These are phyloP conservation scores for Alectura lathami DNA, from an alignment of 2,113 vertebrate genomes.

Conservation along the genomic window DNA sequence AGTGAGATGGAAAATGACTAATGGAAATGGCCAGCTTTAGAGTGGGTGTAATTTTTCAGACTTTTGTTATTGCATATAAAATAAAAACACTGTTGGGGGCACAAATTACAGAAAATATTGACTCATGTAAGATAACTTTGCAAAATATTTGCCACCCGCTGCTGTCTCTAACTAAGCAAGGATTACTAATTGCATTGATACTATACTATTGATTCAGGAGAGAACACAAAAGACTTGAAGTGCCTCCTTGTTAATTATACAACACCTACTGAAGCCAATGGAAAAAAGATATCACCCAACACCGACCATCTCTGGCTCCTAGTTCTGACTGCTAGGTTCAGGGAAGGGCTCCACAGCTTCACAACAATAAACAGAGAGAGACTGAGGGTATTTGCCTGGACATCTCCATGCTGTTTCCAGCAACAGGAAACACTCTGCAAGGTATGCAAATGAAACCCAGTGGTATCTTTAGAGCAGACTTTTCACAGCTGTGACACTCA, in stretches of 20 bases:
- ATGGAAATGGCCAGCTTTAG: slow-evolving; percentile 55
- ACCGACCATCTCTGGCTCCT: background rate
- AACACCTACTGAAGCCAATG: slow-evolving; percentile 21
- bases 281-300: slow-evolving; percentile 41
- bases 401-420: background rate
- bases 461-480: background rate
- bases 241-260: slow-evolving; percentile 48
- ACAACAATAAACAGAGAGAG: background rate
- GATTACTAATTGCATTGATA: slow-evolving; percentile 7
- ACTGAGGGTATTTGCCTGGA: background rate
- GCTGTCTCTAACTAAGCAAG: background rate
- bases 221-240: background rate
- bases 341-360: background rate
- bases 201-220: background rate
- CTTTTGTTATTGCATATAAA: slow-evolving; percentile 51
- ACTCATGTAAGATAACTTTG: slow-evolving; percentile 21
- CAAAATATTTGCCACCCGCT: slow-evolving; percentile 31
- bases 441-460: background rate
- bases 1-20: slow-evolving; percentile 45
- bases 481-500: background rate
- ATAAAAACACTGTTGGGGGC: slow-evolving; percentile 17
- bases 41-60: slow-evolving; percentile 28
- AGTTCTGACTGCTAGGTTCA: background rate
- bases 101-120: slow-evolving; percentile 66
- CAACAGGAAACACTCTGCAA: background rate